Percentiles rank a stretch among this genome's conserved stretches.
phyloP scores from a whole-genome alignment of 2,888 invertebrate genomes.

The Epistrophella euchroma region DNA sequence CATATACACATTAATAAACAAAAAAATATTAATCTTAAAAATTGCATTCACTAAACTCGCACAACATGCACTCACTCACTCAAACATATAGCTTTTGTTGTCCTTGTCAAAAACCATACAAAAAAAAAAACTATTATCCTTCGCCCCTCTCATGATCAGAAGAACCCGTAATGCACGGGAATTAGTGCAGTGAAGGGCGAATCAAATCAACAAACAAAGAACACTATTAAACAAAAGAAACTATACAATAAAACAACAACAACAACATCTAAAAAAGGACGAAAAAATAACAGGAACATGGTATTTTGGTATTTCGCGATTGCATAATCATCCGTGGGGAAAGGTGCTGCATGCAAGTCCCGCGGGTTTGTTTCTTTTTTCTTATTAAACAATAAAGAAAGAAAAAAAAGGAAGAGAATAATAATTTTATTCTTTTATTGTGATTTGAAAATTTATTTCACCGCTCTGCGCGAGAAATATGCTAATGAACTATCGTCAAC shows the following conservation, averaged over 20 bases:
- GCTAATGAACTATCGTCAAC: slow-evolving; percentile 65
- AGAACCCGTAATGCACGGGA: slow-evolving; percentile 65
- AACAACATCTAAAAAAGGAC: slow-evolving; percentile 21
- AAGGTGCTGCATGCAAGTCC: slow-evolving; percentile 68
- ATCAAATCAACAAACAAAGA: slow-evolving; percentile 74
- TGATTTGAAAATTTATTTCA: slow-evolving; percentile 62
- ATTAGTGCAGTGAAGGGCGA: slow-evolving; percentile 74
- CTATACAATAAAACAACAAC: slow-evolving; percentile 11
- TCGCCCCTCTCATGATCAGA: slow-evolving; percentile 47
- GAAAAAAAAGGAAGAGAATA: slow-evolving; percentile 7
- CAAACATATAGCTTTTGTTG: slow-evolving; percentile 33
- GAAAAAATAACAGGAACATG: slow-evolving; percentile 23
- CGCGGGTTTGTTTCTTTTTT: slow-evolving; percentile 54
- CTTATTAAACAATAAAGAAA: slow-evolving; percentile 34
- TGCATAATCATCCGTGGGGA: slow-evolving; percentile 63
- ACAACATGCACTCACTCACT: slow-evolving; percentile 40
- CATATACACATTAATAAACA: background rate
- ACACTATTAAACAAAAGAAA: slow-evolving; percentile 65
- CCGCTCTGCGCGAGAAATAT: slow-evolving; percentile 69
- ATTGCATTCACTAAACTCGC: slow-evolving; percentile 56
- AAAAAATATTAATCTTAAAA: slow-evolving; percentile 47
- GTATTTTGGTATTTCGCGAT: slow-evolving; percentile 64
- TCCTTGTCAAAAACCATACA: slow-evolving; percentile 34
- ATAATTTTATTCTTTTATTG: slow-evolving; percentile 56
- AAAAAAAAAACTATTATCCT: slow-evolving; percentile 12